A percentile compares a stretch with the other conserved stretches of the same genome.
These are phyloP conservation scores for Diploptera punctata DNA, from an alignment of 2,888 invertebrate genomes.

Conservation along the genomic window DNA sequence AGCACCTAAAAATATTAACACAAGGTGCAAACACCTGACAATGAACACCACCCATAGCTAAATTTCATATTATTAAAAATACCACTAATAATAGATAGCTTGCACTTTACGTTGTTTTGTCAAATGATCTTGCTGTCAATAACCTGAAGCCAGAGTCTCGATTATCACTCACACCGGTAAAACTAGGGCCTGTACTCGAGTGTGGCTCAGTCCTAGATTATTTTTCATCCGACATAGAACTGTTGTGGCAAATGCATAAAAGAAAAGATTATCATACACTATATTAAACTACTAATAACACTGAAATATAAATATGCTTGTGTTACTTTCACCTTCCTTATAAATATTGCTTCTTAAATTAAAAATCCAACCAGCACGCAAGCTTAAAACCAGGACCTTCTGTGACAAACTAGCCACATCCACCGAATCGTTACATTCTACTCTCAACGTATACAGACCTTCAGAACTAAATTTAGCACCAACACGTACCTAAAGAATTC, in stretches of 20 bases:
- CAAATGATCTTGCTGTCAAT: slow-evolving; percentile 35
- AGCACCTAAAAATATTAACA: not conserved
- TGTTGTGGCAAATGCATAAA: not conserved
- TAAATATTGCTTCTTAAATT: not conserved
- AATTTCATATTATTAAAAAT: too few species aligned
- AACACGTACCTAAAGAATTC: not conserved
- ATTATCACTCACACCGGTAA: slow-evolving; percentile 37
- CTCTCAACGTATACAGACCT: not conserved
- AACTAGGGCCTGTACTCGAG: slow-evolving; percentile 14
- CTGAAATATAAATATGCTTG: not conserved
- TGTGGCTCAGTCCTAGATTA: slow-evolving; percentile 1
- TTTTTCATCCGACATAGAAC: not conserved
- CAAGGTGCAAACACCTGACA: not conserved
- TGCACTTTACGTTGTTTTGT: too few species aligned
- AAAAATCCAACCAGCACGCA: not conserved
- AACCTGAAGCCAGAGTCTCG: slow-evolving; percentile 30
- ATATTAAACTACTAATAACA: not conserved
- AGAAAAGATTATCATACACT: not conserved
- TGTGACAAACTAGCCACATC: slow-evolving; percentile 44
- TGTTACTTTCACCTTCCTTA: not conserved
- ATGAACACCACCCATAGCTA: not conserved
- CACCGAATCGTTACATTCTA: slow-evolving; percentile 27
- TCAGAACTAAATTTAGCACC: not conserved
- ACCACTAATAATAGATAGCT: too few species aligned
- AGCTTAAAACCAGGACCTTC: slow-evolving; percentile 20